These are phyloP conservation scores for Rotaria magnacalcarata DNA, from an alignment of 2,888 invertebrate genomes.

Conservation along the genomic window DNA sequence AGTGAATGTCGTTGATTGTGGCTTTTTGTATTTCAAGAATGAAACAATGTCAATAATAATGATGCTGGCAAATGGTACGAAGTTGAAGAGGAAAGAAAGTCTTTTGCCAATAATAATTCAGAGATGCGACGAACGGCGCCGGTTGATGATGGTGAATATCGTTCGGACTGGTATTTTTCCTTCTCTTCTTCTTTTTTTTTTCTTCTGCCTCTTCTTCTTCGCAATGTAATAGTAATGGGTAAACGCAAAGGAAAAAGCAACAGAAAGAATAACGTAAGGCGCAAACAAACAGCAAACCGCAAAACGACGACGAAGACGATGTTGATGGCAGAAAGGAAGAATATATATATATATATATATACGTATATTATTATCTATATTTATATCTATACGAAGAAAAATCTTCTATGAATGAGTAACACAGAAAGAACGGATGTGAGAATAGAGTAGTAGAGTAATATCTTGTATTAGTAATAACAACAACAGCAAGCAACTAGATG, in stretches of 20 bases:
- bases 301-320: neutral
- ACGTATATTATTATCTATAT: neutral
- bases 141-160: constrained; percentile 18
- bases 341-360: neutral
- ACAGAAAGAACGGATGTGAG: constrained; percentile 22
- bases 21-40: neutral
- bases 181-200: neutral
- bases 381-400: neutral
- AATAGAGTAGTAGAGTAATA: neutral
- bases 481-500: constrained; percentile 16
- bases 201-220: neutral
- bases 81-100: neutral
- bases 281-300: constrained; percentile 20
- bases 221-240: neutral
- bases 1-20: neutral
- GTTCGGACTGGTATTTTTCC: neutral
- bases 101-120: constrained; percentile 20
- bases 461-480: constrained; percentile 26
- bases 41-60: neutral
- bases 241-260: neutral
- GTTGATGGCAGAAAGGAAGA: neutral
- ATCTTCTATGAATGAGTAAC: constrained; percentile 2
- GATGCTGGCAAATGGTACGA: neutral
- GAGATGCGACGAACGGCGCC: constrained; percentile 6
- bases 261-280: constrained; percentile 6